Conservation (phyloP, 2,888 invertebrate genomes). For the Chymomyza procnemis region DNA sequence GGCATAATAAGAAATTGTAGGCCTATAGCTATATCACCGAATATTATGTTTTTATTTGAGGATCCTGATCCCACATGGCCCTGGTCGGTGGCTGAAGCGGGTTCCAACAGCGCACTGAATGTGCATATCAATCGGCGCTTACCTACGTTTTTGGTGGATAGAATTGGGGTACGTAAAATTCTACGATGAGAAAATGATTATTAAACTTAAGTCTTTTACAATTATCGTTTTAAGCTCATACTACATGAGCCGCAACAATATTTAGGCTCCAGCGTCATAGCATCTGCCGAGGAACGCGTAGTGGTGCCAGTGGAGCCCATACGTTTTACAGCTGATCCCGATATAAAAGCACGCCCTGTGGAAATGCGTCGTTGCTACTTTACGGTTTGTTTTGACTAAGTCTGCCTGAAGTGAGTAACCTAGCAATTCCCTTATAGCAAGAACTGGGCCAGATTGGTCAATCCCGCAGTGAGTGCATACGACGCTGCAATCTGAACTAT, state of each 20-base stretch:
- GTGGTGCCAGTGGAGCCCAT: conserved; percentile 53
- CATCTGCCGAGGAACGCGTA: conserved; percentile 55
- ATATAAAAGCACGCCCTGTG: conserved; percentile 42
- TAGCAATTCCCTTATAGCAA: not conserved
- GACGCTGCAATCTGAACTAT: conserved; percentile 48
- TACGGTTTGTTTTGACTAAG: conserved; percentile 21
- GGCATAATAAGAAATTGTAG: too few relatives aligned
- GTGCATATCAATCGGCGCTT: conserved; percentile 45
- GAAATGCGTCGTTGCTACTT: conserved; percentile 60
- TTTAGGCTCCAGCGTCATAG: conserved; percentile 47
- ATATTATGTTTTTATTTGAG: too few relatives aligned
- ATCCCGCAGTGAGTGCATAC: conserved; percentile 49
- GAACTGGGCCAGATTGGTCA: conserved; percentile 24
- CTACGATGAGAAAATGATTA: not conserved
- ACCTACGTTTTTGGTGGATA: conserved; percentile 11
- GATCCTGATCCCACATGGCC: conserved; percentile 57
- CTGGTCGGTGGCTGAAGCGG: conserved; percentile 57
- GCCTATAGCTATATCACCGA: too few relatives aligned
- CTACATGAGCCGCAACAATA: conserved; percentile 57
- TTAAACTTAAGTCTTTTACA: not conserved
- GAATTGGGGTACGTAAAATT: conserved; percentile 45
- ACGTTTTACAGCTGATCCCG: conserved; percentile 57
- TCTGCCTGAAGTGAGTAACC: too few relatives aligned
- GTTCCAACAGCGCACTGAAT: conserved; percentile 47
- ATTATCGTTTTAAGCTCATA: conserved; percentile 39